These are phyloP conservation scores for Atta texana DNA, from an alignment of 1,140 invertebrate genomes.

Conservation along the genomic window DNA sequence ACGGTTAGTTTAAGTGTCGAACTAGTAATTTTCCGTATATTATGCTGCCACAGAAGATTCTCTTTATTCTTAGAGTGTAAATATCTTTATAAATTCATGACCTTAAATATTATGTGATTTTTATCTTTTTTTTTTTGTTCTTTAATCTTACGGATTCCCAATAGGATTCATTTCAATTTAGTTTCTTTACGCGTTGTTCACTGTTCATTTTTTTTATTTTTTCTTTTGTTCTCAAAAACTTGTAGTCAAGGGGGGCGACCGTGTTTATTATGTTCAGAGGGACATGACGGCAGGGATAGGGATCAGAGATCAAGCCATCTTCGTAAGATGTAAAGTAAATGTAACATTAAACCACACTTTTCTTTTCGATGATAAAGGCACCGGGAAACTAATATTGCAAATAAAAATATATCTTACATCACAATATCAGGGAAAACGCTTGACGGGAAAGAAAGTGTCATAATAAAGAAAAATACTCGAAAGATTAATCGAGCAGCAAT, in stretches of 20 bases:
- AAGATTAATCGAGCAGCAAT: not conserved
- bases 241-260: constrained; percentile 81
- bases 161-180: constrained; percentile 77
- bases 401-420: constrained; percentile 42
- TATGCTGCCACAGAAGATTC: constrained; percentile 83
- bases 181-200: constrained; percentile 61
- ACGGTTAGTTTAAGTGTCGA: constrained; percentile 84
- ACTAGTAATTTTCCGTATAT: constrained; percentile 82
- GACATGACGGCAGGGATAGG: constrained; percentile 43
- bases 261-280: constrained; percentile 65
- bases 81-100: constrained; percentile 85
- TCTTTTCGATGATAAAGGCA: constrained; percentile 53
- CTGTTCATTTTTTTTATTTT: constrained; percentile 58
- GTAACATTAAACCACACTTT: constrained; percentile 51
- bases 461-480: constrained; percentile 37
- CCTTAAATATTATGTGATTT: constrained; percentile 81
- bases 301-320: constrained; percentile 68
- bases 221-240: constrained; percentile 76
- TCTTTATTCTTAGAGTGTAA: constrained; percentile 82
- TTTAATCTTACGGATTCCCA: constrained; percentile 70
- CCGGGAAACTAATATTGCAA: constrained; percentile 51
- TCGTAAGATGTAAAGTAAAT: constrained; percentile 51
- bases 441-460: constrained; percentile 25
- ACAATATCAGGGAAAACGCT: constrained; percentile 33
- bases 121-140: constrained; percentile 53